A percentile compares a stretch with the other conserved stretches of the same genome.
These are phyloP conservation scores for Aulostomus chinensis DNA, from an alignment of 2,797 vertebrate genomes.

Conservation along the genomic window DNA sequence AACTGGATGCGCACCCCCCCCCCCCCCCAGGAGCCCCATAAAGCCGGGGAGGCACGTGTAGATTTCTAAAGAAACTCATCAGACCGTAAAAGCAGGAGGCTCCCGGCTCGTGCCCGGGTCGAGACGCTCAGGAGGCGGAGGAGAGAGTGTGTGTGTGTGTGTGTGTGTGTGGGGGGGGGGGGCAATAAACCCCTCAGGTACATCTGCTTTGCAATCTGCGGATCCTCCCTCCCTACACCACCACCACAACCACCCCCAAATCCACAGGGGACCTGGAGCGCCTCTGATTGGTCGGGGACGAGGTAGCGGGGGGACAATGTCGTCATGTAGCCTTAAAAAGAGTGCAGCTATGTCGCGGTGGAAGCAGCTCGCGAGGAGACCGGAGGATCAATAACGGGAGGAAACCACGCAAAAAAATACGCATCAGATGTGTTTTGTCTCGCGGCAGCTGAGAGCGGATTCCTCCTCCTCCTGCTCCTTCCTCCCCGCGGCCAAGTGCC, in stretches of 20 bases:
- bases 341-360: conserved; percentile 73
- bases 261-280: conserved; percentile 66
- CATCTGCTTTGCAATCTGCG: conserved; percentile 88
- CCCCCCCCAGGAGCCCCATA: conserved; percentile 64
- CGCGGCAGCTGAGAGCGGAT: conserved; percentile 38
- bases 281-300: conserved; percentile 84
- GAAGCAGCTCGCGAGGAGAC: conserved; percentile 56
- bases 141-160: conserved; percentile 1
- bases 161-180: conserved; percentile 4
- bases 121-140: conserved; percentile 33
- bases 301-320: conserved; percentile 82
- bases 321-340: conserved; percentile 86
- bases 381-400: conserved; percentile 33
- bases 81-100: conserved; percentile 84
- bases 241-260: conserved; percentile 6
- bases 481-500: conserved; percentile 56
- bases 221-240: conserved; percentile 48
- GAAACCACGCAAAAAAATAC: conserved; percentile 26
- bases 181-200: conserved; percentile 83
- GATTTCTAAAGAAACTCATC: conserved; percentile 82
- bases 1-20: too few relatives aligned
- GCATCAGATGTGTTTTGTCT: conserved; percentile 47
- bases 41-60: conserved; percentile 83
- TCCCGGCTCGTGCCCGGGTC: conserved; percentile 81
- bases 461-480: conserved; percentile 1